phyloP scores from a whole-genome alignment of 2,113 vertebrate genomes.

The Rhinolophus ferrumequinum region DNA sequence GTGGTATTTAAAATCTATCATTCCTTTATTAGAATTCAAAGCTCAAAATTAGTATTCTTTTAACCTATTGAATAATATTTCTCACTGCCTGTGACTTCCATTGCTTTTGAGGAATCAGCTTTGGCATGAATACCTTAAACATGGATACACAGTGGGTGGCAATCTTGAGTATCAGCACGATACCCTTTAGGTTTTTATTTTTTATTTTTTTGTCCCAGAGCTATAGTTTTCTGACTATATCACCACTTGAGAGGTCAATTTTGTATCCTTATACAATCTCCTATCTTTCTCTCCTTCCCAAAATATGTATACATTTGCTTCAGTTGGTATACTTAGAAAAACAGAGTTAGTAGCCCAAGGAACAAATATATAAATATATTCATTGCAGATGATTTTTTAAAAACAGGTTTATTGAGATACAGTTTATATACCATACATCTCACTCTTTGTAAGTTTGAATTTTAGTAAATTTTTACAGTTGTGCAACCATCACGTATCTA shows the following conservation, averaged over 20 bases:
- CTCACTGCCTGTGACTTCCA: neutral
- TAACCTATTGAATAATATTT: neutral
- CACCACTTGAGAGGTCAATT: neutral
- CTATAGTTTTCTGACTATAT: neutral
- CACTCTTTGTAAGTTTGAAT: neutral
- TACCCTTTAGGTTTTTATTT: neutral
- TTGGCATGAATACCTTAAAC: neutral
- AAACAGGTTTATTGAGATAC: neutral
- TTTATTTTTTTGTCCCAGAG: neutral
- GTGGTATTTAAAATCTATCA: neutral
- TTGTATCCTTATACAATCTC: neutral
- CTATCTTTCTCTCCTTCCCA: neutral
- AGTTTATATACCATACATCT: neutral
- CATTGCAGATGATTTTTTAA: neutral
- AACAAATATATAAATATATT: neutral
- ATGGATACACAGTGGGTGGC: neutral
- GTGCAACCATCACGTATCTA: neutral
- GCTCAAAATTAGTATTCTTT: slow-evolving; percentile 22
- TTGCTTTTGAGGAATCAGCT: slow-evolving; percentile 24
- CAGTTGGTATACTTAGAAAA: neutral
- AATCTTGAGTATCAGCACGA: neutral
- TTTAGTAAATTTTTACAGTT: neutral
- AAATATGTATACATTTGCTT: slow-evolving; percentile 3
- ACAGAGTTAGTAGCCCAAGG: neutral
- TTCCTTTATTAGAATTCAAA: slow-evolving; percentile 15